Conservation (phyloP, 2,888 invertebrate species). For the Lymantria dispar region DNA sequence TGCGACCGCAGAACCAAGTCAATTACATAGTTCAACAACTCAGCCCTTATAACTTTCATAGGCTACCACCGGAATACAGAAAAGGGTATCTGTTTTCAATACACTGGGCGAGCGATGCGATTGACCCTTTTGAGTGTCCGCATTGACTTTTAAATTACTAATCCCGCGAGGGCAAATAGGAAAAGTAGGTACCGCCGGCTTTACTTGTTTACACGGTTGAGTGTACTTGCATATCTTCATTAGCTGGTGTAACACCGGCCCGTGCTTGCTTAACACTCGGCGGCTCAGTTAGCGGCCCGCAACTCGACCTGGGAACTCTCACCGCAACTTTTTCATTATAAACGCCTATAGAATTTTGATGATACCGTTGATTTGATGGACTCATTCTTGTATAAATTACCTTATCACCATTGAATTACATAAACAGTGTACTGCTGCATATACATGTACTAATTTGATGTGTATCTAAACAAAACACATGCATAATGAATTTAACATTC, state of each 20-base stretch:
- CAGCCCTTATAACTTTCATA: conserved; percentile 82
- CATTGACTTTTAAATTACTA: conserved; percentile 83
- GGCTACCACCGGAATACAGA: conserved; percentile 79
- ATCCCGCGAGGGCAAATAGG: conserved; percentile 78
- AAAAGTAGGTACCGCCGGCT: conserved; percentile 61
- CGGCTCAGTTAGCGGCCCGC: conserved; percentile 16
- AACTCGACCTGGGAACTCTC: conserved; percentile 39
- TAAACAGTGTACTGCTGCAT: conserved; percentile 51
- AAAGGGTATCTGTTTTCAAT: conserved; percentile 82
- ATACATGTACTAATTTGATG: conserved; percentile 54
- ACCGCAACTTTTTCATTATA: conserved; percentile 43
- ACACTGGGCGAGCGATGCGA: conserved; percentile 71
- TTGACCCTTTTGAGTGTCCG: conserved; percentile 81
- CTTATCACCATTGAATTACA: conserved; percentile 37
- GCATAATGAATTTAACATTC: conserved; percentile 64
- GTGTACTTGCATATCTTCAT: conserved; percentile 80
- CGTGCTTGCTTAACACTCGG: conserved; percentile 70
- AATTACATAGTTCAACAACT: conserved; percentile 83
- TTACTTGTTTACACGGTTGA: conserved; percentile 74
- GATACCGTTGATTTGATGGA: conserved; percentile 33
- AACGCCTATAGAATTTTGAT: conserved; percentile 45
- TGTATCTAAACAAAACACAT: conserved; percentile 58
- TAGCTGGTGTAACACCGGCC: conserved; percentile 53
- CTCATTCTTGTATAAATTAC: conserved; percentile 35
- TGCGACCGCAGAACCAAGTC: conserved; percentile 80